A percentile compares a stretch with the other conserved stretches of the same genome.
These are phyloP conservation scores for Scartelaos histophorus DNA, from an alignment of 2,113 vertebrate genomes.

Conservation along the genomic window DNA sequence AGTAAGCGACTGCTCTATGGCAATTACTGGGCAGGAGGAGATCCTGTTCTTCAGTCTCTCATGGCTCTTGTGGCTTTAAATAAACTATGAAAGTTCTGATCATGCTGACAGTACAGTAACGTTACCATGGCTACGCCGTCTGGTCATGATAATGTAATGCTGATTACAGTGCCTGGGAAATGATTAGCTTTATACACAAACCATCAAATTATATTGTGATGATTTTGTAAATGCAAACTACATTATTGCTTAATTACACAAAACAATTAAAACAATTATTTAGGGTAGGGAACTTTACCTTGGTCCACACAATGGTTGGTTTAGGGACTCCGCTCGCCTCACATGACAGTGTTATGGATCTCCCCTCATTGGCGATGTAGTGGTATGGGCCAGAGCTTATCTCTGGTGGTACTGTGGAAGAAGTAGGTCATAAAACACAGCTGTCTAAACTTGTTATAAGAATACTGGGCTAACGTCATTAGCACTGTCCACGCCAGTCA, in stretches of 20 bases:
- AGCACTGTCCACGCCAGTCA: conserved; percentile 32
- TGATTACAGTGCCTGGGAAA: conserved; percentile 46
- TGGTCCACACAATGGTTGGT: conserved; percentile 85
- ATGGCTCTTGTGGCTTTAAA: conserved; percentile 28
- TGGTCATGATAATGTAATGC: conserved; percentile 41
- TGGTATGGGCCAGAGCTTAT: conserved; percentile 81
- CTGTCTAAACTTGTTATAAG: conserved; percentile 48
- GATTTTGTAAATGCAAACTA: neutral
- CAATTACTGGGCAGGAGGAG: neutral
- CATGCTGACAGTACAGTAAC: conserved; percentile 17
- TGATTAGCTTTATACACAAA: conserved; percentile 6
- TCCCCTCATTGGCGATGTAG: conserved; percentile 81
- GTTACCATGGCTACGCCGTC: conserved; percentile 57
- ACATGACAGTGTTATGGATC: conserved; percentile 78
- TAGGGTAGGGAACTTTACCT: conserved; percentile 75
- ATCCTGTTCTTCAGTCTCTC: neutral
- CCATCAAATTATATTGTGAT: neutral
- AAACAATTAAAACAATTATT: neutral
- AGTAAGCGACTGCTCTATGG: neutral
- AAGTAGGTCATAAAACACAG: conserved; percentile 67
- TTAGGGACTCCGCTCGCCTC: conserved; percentile 78
- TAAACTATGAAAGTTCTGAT: conserved; percentile 31
- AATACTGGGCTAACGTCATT: conserved; percentile 35
- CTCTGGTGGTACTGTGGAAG: conserved; percentile 84
- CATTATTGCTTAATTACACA: neutral